These are phyloP conservation scores for Bettongia penicillata DNA, from an alignment of 2,113 vertebrate species.

Conservation along the genomic window DNA sequence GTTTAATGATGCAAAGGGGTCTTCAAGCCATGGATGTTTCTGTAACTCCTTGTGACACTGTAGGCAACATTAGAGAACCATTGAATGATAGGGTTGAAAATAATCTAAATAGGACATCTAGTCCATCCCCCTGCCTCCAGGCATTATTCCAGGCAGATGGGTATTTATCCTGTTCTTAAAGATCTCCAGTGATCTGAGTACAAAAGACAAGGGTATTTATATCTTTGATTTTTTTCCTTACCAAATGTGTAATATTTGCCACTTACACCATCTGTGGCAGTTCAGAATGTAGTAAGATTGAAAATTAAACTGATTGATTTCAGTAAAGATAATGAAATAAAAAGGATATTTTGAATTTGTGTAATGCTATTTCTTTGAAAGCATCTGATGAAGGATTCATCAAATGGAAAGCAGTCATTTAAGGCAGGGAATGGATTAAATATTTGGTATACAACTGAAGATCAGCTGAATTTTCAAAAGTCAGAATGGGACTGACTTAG, in stretches of 20 bases:
- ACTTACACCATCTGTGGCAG: constrained; percentile 67
- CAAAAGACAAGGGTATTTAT: constrained; percentile 72
- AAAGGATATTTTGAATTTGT: constrained; percentile 54
- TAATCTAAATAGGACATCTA: constrained; percentile 61
- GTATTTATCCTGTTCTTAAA: constrained; percentile 72
- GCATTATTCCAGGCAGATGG: constrained; percentile 70
- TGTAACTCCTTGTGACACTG: constrained; percentile 32
- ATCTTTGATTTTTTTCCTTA: constrained; percentile 72
- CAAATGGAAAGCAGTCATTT: constrained; percentile 30
- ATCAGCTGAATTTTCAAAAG: constrained; percentile 36
- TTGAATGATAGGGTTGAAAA: constrained; percentile 62
- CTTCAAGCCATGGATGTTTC: constrained; percentile 16
- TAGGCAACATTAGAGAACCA: constrained; percentile 34
- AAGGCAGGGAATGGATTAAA: constrained; percentile 41
- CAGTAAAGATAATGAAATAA: constrained; percentile 64
- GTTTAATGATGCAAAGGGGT: constrained; percentile 1
- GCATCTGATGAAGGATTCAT: constrained; percentile 57
- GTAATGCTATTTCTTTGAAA: constrained; percentile 31
- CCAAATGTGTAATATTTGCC: constrained; percentile 73
- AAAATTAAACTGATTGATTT: constrained; percentile 73
- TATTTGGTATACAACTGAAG: constrained; percentile 30
- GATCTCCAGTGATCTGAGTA: constrained; percentile 64
- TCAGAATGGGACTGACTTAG: constrained; percentile 18
- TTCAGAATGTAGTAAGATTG: constrained; percentile 61
- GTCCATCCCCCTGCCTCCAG: constrained; percentile 69